Conservation (phyloP, 2,113 vertebrate species). For the Microcebus murinus region DNA sequence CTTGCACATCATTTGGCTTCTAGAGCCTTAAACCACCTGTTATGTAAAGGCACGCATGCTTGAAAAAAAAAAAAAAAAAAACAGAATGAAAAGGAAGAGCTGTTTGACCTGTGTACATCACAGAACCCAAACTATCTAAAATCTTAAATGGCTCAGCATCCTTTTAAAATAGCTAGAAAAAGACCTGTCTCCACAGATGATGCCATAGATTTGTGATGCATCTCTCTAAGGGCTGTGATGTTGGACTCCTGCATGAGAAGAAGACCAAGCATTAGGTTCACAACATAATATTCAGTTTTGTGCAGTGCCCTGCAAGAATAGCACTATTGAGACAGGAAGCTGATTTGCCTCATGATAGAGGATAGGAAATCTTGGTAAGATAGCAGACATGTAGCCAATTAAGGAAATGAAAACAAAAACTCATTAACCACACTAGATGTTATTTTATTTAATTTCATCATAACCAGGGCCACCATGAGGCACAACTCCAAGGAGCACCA, state of each 20-base stretch:
- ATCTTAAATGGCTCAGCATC: not conserved
- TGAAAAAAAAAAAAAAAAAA: not conserved
- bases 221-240: not conserved
- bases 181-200: not conserved
- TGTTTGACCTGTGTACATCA: not conserved
- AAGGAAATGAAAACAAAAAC: constrained; percentile 25
- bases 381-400: not conserved
- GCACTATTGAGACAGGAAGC: not conserved
- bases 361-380: not conserved
- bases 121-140: not conserved
- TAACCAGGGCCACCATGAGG: not conserved
- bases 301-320: not conserved
- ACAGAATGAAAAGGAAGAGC: not conserved
- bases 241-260: not conserved
- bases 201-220: not conserved
- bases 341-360: not conserved
- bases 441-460: not conserved
- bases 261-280: not conserved
- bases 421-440: not conserved
- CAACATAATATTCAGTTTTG: not conserved
- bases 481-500: not conserved
- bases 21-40: not conserved
- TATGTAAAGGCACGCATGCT: not conserved
- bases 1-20: not conserved
- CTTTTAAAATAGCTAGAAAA: not conserved